Conservation (phyloP, 92 coral and sea anemone genomes). For the Metridium senile region DNA sequence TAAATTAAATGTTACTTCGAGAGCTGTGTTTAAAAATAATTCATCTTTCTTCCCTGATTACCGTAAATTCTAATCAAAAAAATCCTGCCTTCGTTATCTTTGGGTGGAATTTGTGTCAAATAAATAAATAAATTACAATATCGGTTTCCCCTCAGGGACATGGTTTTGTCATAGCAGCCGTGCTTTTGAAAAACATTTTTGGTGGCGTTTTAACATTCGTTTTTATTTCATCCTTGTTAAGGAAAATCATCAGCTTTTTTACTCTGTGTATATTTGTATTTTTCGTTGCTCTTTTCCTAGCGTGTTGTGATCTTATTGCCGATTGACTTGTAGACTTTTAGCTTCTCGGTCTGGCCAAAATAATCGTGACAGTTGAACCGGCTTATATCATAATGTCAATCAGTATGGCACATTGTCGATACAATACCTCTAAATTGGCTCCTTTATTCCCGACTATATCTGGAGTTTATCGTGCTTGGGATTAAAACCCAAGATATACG, state of each 20-base stretch:
- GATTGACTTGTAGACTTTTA: not conserved
- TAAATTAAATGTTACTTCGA: slow-evolving; percentile 12
- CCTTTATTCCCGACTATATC: not conserved
- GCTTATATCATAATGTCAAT: not conserved
- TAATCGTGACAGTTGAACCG: slow-evolving; percentile 7
- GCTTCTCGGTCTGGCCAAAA: slow-evolving; percentile 14
- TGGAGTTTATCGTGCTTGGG: slow-evolving; percentile 1
- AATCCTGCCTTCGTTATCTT: not conserved
- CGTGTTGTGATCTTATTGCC: not conserved
- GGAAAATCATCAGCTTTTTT: not conserved
- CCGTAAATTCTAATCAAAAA: slow-evolving; percentile 2
- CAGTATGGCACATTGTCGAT: slow-evolving; percentile 14
- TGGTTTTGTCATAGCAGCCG: not conserved
- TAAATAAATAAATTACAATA: slow-evolving; percentile 11
- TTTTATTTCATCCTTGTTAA: not conserved
- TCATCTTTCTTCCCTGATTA: slow-evolving; percentile 9
- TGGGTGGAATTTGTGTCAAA: slow-evolving; percentile 5
- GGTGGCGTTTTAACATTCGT: not conserved
- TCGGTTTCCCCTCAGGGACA: slow-evolving; percentile 1
- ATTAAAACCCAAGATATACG: slow-evolving; percentile 6
- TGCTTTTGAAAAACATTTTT: not conserved
- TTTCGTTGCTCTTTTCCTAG: not conserved
- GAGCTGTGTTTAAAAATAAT: not conserved
- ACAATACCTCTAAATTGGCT: slow-evolving; percentile 1
- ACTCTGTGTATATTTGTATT: not conserved